phyloP scores from a whole-genome alignment of 1,140 invertebrate genomes.

The Neuroterus valhalla region DNA sequence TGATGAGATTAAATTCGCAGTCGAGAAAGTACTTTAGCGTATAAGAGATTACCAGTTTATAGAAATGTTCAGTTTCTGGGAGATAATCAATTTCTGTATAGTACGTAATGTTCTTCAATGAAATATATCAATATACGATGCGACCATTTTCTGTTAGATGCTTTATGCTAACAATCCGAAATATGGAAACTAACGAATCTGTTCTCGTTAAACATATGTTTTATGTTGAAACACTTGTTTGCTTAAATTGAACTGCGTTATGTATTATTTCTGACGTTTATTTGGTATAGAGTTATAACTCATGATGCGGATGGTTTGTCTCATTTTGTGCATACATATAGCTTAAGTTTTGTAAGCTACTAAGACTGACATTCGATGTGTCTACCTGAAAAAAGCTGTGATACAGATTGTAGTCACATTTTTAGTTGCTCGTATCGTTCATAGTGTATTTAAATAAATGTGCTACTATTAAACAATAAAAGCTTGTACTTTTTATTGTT shows the following conservation, averaged over 20 bases:
- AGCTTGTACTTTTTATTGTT: not conserved
- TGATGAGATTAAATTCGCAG: constrained; percentile 21
- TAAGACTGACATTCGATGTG: constrained; percentile 66
- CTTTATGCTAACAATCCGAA: constrained; percentile 61
- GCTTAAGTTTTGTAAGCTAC: constrained; percentile 46
- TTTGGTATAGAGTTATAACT: constrained; percentile 24
- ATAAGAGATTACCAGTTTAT: not conserved
- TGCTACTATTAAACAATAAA: constrained; percentile 50
- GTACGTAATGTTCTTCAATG: constrained; percentile 5
- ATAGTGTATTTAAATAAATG: constrained; percentile 58
- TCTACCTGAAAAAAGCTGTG: constrained; percentile 71
- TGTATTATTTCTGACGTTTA: constrained; percentile 18
- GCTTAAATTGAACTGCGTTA: constrained; percentile 48
- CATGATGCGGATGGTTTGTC: constrained; percentile 18
- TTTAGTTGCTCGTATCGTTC: constrained; percentile 55
- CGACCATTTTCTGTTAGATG: constrained; percentile 65
- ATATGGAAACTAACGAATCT: constrained; percentile 47
- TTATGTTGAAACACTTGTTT: constrained; percentile 52
- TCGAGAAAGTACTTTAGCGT: constrained; percentile 12
- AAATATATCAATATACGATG: constrained; percentile 22
- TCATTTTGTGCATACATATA: constrained; percentile 12
- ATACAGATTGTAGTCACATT: constrained; percentile 68
- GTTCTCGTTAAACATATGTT: constrained; percentile 57
- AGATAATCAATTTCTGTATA: not conserved
- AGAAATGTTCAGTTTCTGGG: constrained; percentile 13